phyloP scores from a whole-genome alignment of 2,113 vertebrate species.

The Orthonyx spaldingii region DNA sequence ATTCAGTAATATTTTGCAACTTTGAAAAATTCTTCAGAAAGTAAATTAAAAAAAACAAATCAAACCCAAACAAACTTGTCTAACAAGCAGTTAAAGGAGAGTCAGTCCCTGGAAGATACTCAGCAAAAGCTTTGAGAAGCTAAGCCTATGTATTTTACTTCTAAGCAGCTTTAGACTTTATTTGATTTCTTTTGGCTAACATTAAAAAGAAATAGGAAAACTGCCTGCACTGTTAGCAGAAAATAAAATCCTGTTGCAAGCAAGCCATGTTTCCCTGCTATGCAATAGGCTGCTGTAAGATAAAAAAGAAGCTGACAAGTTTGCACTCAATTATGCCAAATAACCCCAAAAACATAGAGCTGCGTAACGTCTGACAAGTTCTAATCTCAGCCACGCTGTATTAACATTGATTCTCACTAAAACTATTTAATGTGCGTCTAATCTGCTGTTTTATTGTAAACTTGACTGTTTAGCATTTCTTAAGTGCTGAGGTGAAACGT shows the following conservation, averaged over 20 bases:
- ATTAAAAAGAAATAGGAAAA: constrained; percentile 7
- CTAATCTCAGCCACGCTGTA: constrained; percentile 42
- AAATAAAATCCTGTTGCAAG: constrained; percentile 40
- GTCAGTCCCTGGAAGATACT: not conserved
- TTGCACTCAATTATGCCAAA: constrained; percentile 71
- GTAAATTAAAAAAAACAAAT: not conserved
- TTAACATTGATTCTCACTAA: constrained; percentile 38
- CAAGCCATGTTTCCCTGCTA: constrained; percentile 8
- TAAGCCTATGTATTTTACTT: constrained; percentile 34
- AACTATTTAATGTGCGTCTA: constrained; percentile 44
- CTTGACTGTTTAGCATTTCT: constrained; percentile 62
- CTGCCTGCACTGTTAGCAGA: constrained; percentile 43
- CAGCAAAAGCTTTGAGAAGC: constrained; percentile 37
- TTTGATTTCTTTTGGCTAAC: constrained; percentile 34
- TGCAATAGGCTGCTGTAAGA: constrained; percentile 26
- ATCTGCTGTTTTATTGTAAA: constrained; percentile 66
- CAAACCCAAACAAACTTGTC: not conserved
- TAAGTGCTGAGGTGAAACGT: constrained; percentile 53
- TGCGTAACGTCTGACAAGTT: not conserved
- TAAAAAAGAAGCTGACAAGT: constrained; percentile 31
- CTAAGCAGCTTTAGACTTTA: constrained; percentile 47
- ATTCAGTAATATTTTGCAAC: not conserved
- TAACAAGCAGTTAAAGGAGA: not conserved
- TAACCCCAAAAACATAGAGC: not conserved
- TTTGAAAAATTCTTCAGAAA: not conserved